phyloP scores from a whole-genome alignment of 2,888 invertebrate genomes.

The Bhutanitis thaidina region DNA sequence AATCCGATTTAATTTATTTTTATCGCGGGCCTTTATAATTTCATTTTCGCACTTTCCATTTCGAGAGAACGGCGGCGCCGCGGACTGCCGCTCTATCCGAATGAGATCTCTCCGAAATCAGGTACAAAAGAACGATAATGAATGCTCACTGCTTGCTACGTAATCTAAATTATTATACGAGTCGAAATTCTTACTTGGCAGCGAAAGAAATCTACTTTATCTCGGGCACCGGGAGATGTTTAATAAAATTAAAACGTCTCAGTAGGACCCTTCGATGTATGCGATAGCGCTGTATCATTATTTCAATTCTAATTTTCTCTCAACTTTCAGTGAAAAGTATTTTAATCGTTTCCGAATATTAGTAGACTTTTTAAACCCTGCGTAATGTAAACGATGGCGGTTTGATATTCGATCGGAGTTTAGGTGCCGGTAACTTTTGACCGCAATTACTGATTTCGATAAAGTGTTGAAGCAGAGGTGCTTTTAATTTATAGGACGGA shows the following conservation, averaged over 20 bases:
- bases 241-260: slow-evolving; percentile 76
- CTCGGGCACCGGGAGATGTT: slow-evolving; percentile 67
- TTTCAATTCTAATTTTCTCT: slow-evolving; percentile 62
- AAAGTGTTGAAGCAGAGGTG: slow-evolving; percentile 31
- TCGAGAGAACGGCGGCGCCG: slow-evolving; percentile 72
- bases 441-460: slow-evolving; percentile 37
- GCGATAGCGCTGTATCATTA: slow-evolving; percentile 56
- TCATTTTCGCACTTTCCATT: slow-evolving; percentile 81
- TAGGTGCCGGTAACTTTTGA: slow-evolving; percentile 29
- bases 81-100: slow-evolving; percentile 76
- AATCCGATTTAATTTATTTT: slow-evolving; percentile 81
- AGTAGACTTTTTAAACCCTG: slow-evolving; percentile 28
- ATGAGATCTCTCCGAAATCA: slow-evolving; percentile 78
- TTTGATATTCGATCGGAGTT: too few species aligned
- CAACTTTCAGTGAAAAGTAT: slow-evolving; percentile 38
- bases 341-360: slow-evolving; percentile 38
- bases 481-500: slow-evolving; percentile 21
- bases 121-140: slow-evolving; percentile 80
- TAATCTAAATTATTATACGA: slow-evolving; percentile 80
- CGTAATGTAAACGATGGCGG: too few species aligned
- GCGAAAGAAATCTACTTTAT: slow-evolving; percentile 78
- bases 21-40: slow-evolving; percentile 79
- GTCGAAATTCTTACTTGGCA: slow-evolving; percentile 75
- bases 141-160: slow-evolving; percentile 78
- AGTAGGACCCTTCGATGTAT: slow-evolving; percentile 62